A percentile compares a stretch with the other conserved stretches of the same genome.
Evolutionary conservation across 1,140 invertebrate species (phyloP).

Genomic region (Contarinia nasturtii): DNA sequence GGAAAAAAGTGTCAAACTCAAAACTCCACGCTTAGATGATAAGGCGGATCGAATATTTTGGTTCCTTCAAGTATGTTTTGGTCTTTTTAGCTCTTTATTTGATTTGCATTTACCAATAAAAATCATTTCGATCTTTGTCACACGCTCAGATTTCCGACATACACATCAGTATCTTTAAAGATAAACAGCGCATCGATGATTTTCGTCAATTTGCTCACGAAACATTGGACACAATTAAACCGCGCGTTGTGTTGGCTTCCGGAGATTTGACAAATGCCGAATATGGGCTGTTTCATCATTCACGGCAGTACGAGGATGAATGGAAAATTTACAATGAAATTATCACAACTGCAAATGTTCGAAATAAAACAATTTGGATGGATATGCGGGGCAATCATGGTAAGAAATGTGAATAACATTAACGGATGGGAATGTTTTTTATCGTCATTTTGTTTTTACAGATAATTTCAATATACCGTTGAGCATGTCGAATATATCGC

Average conservation of each 20-base stretch:
- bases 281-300: slow-evolving; percentile 54
- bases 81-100: too few relatives aligned
- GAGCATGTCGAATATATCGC: slow-evolving; percentile 49
- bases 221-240: slow-evolving; percentile 55
- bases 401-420: too few relatives aligned
- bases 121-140: too few relatives aligned
- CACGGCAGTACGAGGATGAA: slow-evolving; percentile 63
- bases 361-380: slow-evolving; percentile 58
- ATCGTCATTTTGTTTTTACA: too few relatives aligned
- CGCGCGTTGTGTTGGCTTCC: slow-evolving; percentile 61
- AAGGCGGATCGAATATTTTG: too few relatives aligned
- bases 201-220: slow-evolving; percentile 62
- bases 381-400: slow-evolving; percentile 92
- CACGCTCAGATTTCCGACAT: slow-evolving; percentile 83
- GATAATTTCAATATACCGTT: slow-evolving; percentile 77
- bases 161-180: slow-evolving; percentile 73
- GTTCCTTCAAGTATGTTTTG: too few relatives aligned
- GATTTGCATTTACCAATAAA: too few relatives aligned
- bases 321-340: slow-evolving; percentile 65
- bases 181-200: slow-evolving; percentile 49
- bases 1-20: too few relatives aligned
- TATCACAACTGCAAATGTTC: slow-evolving; percentile 45
- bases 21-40: too few relatives aligned
- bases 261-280: slow-evolving; percentile 87
- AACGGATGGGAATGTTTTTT: too few relatives aligned